Evolutionary conservation across 2,888 invertebrate genomes (phyloP), one percentile per base, ranked within the genome.

Genomic region (Mellilla xanthometata): DNA sequence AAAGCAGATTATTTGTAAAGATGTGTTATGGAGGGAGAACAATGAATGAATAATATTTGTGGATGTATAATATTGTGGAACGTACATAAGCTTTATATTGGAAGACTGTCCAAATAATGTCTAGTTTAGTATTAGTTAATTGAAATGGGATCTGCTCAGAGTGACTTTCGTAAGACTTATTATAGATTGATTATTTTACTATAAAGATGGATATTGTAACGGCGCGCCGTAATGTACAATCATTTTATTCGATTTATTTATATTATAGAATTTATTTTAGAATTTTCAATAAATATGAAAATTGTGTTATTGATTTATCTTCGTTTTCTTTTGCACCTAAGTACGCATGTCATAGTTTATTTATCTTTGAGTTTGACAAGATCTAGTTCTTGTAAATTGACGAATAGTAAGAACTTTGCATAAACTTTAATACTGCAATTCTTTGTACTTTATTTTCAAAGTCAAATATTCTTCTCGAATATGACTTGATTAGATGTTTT

Each of bases 201-300:
- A 45, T 49, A 48, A 45, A 28, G 33, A 24, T 2, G 24, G 8
- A 24, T n/a, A 19, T 19, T 19, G 15, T 30, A 35, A 40, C 30
- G 44, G 52, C 32, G 24, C 22, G 34, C 49, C 47, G 26, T 57
- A 48, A 47, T 29, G 40, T 61, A 55, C 22, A 39, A 23, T 56
- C 46, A 49, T 43, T 54, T 46, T 42, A 47, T 47, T 38, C 9
- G 40, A 54, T 60, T 64, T 60, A 63, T 60, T 62, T 56, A 52
- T 70, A 68, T 62, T 56, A 52, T 70, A 68, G 56, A 59, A 49
- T 58, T 69, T 63, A 57, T 60, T 70, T 75, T 71, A 60, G 65
- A 54, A 63, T 69, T 70, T 59, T 52, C n/a, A 79, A 76, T 75
- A 76, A 79, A 81, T 3, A 19, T 61, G 60, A 52, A 60, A 72